Evolutionary conservation across 1,140 invertebrate genomes (phyloP).

Genomic region (Zaprionus nigranus): DNA sequence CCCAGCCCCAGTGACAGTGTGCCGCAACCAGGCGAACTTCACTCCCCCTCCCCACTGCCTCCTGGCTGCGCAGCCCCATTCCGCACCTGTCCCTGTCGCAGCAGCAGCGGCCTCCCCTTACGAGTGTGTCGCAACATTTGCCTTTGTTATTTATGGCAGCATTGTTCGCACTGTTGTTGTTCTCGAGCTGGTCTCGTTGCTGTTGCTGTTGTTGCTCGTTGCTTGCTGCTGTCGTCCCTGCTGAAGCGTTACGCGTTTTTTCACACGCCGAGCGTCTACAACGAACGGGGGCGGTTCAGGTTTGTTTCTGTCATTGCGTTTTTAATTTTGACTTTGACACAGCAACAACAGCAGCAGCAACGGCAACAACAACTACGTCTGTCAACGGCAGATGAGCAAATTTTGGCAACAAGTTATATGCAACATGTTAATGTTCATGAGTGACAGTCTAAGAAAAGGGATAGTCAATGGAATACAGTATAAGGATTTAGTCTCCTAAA

Average conservation of each 20-base stretch:
- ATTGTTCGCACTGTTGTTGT: conserved; percentile 58
- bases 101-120: conserved; percentile 23
- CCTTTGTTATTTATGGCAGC: conserved; percentile 79
- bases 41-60: neutral
- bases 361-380: conserved; percentile 28
- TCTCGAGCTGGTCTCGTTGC: conserved; percentile 32
- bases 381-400: conserved; percentile 48
- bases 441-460: neutral
- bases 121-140: conserved; percentile 60
- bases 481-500: neutral
- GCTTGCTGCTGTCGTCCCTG: conserved; percentile 39
- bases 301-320: conserved; percentile 64
- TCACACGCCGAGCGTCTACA: conserved; percentile 38
- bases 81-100: conserved; percentile 33
- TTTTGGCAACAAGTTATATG: conserved; percentile 29
- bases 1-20: conserved; percentile 39
- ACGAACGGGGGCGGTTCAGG: conserved; percentile 30
- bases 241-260: conserved; percentile 65
- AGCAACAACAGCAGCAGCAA: conserved; percentile 30
- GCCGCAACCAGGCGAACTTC: conserved; percentile 22
- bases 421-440: neutral
- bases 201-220: conserved; percentile 36
- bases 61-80: conserved; percentile 12
- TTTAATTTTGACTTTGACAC: conserved; percentile 55
- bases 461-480: neutral